Conservation (phyloP, 2,797 vertebrate species). For the Crax fasciolata region DNA sequence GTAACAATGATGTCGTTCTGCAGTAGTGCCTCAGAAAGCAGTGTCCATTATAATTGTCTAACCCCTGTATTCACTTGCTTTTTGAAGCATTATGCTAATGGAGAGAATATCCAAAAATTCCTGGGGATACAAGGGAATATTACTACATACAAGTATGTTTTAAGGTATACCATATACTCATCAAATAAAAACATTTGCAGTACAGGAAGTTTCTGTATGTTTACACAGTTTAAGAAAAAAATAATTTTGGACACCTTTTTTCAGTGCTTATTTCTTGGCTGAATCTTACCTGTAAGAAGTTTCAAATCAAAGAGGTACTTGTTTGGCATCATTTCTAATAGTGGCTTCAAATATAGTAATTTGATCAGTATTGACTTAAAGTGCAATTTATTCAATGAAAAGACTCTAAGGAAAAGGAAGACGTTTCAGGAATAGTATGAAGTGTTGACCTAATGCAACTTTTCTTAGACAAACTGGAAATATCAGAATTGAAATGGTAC, state of each 20-base stretch:
- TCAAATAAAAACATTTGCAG: not conserved
- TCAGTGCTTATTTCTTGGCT: not conserved
- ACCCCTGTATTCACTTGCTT: not conserved
- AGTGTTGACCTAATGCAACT: constrained; percentile 60
- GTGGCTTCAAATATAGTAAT: constrained; percentile 39
- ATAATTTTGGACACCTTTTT: not conserved
- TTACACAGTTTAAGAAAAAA: not conserved
- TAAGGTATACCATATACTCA: not conserved
- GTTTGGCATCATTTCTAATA: constrained; percentile 27
- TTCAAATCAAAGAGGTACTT: constrained; percentile 41
- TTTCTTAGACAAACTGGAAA: constrained; percentile 52
- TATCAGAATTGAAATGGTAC: constrained; percentile 46
- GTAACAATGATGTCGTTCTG: not conserved
- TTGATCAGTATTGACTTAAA: constrained; percentile 47
- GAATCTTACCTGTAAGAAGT: not conserved
- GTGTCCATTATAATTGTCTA: not conserved
- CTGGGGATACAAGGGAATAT: not conserved
- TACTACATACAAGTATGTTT: not conserved
- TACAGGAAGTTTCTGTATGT: not conserved
- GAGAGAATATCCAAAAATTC: not conserved
- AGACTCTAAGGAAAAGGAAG: constrained; percentile 30
- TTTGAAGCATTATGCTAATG: not conserved
- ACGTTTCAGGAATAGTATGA: constrained; percentile 39
- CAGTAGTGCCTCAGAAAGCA: not conserved
- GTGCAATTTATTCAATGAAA: constrained; percentile 47